A percentile compares a stretch with the other conserved stretches of the same genome.
phyloP scores from a whole-genome alignment of 2,113 vertebrate species.

The Pluvianellus socialis region DNA sequence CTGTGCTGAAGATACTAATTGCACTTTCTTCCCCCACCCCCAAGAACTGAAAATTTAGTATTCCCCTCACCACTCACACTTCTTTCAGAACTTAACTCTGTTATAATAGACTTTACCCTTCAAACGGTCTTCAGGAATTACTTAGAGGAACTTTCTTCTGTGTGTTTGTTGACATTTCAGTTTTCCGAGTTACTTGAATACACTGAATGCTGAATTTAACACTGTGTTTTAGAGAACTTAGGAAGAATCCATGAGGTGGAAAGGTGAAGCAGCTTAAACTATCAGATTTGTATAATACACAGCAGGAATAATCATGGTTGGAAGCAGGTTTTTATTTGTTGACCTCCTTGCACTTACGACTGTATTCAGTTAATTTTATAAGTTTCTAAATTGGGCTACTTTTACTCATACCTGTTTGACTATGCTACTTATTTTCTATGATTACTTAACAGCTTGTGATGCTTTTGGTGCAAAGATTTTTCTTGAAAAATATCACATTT shows the following conservation, averaged over 20 bases:
- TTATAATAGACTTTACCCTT: neutral
- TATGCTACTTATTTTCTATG: neutral
- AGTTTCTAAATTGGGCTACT: neutral
- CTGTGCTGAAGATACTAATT: neutral
- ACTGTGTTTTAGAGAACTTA: neutral
- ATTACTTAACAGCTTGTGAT: neutral
- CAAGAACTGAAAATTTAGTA: neutral
- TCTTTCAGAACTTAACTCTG: neutral
- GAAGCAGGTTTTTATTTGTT: neutral
- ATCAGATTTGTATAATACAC: neutral
- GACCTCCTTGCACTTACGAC: neutral
- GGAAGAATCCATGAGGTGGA: neutral
- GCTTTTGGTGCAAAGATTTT: neutral
- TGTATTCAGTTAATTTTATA: neutral
- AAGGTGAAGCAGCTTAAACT: neutral
- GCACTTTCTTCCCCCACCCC: neutral
- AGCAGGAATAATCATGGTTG: neutral
- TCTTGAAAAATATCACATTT: neutral
- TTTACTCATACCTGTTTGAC: neutral
- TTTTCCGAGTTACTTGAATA: fast-evolving
- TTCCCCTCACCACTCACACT: neutral
- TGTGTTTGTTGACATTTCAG: neutral
- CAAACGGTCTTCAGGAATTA: neutral
- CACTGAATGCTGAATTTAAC: neutral
- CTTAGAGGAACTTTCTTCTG: neutral